Evolutionary conservation across 2,797 vertebrate species (phyloP), one percentile per base, ranked within the genome.

Genomic region (Sebastes variabilis): DNA sequence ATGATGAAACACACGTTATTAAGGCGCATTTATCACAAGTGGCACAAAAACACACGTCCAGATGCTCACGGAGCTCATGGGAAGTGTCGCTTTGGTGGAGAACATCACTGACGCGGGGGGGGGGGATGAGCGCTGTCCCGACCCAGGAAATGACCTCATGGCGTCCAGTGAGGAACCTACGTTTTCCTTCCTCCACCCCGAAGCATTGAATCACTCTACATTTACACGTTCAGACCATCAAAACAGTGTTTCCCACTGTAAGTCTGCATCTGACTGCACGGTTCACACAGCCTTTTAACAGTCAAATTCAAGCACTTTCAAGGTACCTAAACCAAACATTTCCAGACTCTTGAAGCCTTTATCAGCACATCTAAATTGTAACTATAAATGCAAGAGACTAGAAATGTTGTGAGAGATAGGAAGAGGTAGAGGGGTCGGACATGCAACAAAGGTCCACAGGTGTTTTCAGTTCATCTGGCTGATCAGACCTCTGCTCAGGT

Each of bases 1-100:
- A 66, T 30, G 74, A 87, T 81, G 72, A 91, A 91, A 89, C 66
- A 72, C 13, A n/a, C 8, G 18, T 77, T 77, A 85, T 84, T 86
- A 87, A 73, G 80, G 58, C 32, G 77, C 82, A 86, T 91, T 90
- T 18, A 75, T 90, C 88, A 88, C 52, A 72, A 61, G 70, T 62
- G 79, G 81, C 74, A 75, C 72, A 8, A 54, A 75, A 54, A 75
- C 72, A 52, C 56, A 60, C 12, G 32, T 75, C 84, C 88, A 89
- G 77, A 87, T 85, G 80, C 55, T 81, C 66, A 25, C 20, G 64
- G 60, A 70, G 56, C 66, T 59, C 66, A 62, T 56, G 77, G 82
- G 83, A 84, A 86, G 80, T 22, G 55, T 65, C 18, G 24, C 38
- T 71, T 62, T 72, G 66, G 65, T 38, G 55, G 42, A 77, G 74